A percentile compares a stretch with the other conserved stretches of the same genome.
These are phyloP conservation scores for Puffinus mauretanicus DNA, from an alignment of 2,113 vertebrate genomes.

Conservation along the genomic window DNA sequence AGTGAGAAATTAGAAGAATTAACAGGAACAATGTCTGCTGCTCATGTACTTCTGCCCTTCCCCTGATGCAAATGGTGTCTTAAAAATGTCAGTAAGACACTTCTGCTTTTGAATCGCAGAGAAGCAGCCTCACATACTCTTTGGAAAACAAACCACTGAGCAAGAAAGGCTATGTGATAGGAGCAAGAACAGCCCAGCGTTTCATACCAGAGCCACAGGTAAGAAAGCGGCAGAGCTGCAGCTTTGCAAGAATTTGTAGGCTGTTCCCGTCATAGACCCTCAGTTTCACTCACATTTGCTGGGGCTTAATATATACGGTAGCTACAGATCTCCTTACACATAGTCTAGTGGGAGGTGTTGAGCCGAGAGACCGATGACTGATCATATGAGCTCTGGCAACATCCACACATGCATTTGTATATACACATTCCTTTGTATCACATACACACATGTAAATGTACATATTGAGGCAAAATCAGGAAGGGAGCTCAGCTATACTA, in stretches of 20 bases:
- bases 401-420: not conserved
- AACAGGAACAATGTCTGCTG: not conserved
- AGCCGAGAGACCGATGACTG: not conserved
- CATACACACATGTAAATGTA: not conserved
- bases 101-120: conserved; percentile 50
- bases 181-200: conserved; percentile 78
- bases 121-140: conserved; percentile 57
- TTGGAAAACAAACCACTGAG: conserved; percentile 74
- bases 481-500: not conserved
- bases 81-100: not conserved
- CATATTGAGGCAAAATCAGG: not conserved
- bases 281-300: not conserved
- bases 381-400: not conserved
- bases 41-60: not conserved
- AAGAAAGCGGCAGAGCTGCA: not conserved
- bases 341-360: not conserved
- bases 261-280: not conserved
- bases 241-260: not conserved
- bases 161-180: conserved; percentile 79
- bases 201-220: conserved; percentile 72
- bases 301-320: not conserved
- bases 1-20: not conserved
- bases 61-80: not conserved
- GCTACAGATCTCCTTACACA: not conserved
- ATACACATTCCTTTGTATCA: not conserved